Evolutionary conservation across 2,797 vertebrate genomes (phyloP).

Genomic region (Paratrypauchen microcephalus): DNA sequence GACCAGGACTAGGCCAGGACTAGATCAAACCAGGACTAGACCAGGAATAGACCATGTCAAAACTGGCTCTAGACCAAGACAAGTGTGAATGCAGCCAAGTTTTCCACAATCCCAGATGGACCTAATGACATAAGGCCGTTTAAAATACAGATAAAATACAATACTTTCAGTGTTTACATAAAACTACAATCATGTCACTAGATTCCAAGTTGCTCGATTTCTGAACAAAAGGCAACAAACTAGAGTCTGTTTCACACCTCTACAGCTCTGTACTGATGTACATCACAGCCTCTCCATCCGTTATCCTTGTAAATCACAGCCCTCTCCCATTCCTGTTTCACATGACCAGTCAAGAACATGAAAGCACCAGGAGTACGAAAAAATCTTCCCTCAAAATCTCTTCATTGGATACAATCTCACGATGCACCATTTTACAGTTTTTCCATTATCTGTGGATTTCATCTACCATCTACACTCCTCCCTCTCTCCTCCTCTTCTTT

Average conservation of each 20-base stretch:
- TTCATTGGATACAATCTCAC: conserved; percentile 4
- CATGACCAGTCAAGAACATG: conserved; percentile 63
- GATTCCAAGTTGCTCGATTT: neutral
- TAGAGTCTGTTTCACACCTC: neutral
- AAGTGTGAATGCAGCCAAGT: too few relatives aligned
- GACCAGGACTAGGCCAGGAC: too few relatives aligned
- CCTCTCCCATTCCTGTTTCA: conserved; percentile 71
- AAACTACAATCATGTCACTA: neutral
- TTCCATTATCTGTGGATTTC: conserved; percentile 38
- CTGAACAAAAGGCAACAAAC: neutral
- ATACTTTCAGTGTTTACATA: neutral
- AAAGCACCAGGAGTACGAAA: conserved; percentile 60
- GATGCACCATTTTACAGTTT: neutral
- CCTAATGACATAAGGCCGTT: too few relatives aligned
- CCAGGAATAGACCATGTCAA: too few relatives aligned
- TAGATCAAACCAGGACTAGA: too few relatives aligned
- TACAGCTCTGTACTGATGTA: neutral
- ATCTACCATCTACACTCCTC: conserved; percentile 15
- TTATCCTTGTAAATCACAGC: conserved; percentile 49
- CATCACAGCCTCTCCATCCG: neutral
- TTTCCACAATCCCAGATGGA: too few relatives aligned
- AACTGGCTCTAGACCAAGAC: too few relatives aligned
- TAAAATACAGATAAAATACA: too few relatives aligned
- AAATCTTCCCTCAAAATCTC: neutral
- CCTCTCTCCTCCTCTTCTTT: neutral